phyloP scores from a whole-genome alignment of 2,113 vertebrate species.

The Petrocephalus microphthalmus region DNA sequence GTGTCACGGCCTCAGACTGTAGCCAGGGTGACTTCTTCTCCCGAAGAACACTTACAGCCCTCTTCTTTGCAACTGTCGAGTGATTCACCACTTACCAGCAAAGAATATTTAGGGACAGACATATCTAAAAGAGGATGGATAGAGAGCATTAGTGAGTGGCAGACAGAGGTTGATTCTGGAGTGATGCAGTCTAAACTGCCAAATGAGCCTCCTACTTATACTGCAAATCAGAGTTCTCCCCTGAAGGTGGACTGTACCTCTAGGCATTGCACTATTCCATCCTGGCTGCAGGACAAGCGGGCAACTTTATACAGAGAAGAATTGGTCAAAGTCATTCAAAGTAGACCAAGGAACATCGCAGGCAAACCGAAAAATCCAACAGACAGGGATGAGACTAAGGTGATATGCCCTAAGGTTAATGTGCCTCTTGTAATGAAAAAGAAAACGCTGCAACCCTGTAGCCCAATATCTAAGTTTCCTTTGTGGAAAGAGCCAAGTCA shows the following conservation, averaged over 20 bases:
- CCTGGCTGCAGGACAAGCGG: constrained; percentile 8
- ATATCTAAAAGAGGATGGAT: neutral
- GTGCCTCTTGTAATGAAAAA: constrained; percentile 19
- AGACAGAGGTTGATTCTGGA: constrained; percentile 51
- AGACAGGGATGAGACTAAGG: neutral
- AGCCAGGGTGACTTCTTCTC: constrained; percentile 29
- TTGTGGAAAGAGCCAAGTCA: constrained; percentile 58
- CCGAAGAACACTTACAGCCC: constrained; percentile 20
- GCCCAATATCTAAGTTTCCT: constrained; percentile 46
- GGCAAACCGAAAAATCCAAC: constrained; percentile 18
- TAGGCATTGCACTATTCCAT: constrained; percentile 8
- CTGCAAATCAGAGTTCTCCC: neutral
- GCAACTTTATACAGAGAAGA: constrained; percentile 21
- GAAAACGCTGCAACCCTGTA: constrained; percentile 16
- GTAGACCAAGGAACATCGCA: neutral
- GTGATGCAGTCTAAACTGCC: constrained; percentile 4
- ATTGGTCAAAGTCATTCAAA: constrained; percentile 14
- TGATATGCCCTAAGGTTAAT: neutral
- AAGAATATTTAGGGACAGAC: constrained; percentile 6
- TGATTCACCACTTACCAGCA: constrained; percentile 14
- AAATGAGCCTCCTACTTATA: neutral
- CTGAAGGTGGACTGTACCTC: neutral
- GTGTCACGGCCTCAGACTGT: constrained; percentile 52
- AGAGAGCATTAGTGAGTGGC: constrained; percentile 24
- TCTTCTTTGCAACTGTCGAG: constrained; percentile 33